Percentiles rank a stretch among this genome's conserved stretches.
Conservation (phyloP, 2,797 vertebrate genomes). For the Danio kyathit region DNA sequence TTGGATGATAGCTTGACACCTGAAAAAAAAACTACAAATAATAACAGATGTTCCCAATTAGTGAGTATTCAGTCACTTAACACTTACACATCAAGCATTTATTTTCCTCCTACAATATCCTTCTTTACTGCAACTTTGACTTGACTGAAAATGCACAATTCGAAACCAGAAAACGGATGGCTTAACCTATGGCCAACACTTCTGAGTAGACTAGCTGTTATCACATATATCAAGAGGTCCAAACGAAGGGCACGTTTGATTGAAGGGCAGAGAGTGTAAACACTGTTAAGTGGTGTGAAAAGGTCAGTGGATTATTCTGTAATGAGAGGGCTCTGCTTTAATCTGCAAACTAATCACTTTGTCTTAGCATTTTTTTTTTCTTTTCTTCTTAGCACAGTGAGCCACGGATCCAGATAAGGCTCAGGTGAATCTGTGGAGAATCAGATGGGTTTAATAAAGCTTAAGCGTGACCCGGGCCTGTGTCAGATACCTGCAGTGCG, state of each 20-base stretch:
- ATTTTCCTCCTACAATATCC: neutral
- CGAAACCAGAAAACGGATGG: neutral
- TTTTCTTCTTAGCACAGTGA: slow-evolving; percentile 7
- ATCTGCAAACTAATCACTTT: slow-evolving; percentile 39
- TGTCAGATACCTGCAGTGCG: neutral
- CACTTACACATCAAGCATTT: neutral
- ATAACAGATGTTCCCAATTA: neutral
- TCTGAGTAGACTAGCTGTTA: neutral
- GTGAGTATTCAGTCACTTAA: neutral
- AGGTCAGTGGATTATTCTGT: slow-evolving; percentile 35
- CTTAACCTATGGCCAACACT: neutral
- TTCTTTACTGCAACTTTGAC: neutral
- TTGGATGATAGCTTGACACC: slow-evolving; percentile 9
- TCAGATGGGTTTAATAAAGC: slow-evolving; percentile 35
- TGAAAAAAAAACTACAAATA: neutral
- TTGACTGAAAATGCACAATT: neutral
- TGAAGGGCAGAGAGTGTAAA: slow-evolving; percentile 3
- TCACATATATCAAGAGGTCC: neutral
- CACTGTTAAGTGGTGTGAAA: slow-evolving; percentile 30
- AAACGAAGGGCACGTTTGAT: slow-evolving; percentile 1
- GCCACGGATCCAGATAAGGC: slow-evolving; percentile 32
- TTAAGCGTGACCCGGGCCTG: slow-evolving; percentile 8
- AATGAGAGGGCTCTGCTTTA: slow-evolving; percentile 49
- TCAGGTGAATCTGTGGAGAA: slow-evolving; percentile 14
- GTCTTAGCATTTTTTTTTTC: neutral